Evolutionary conservation across 2,888 invertebrate genomes (phyloP).

Genomic region (Sesamia inferens): DNA sequence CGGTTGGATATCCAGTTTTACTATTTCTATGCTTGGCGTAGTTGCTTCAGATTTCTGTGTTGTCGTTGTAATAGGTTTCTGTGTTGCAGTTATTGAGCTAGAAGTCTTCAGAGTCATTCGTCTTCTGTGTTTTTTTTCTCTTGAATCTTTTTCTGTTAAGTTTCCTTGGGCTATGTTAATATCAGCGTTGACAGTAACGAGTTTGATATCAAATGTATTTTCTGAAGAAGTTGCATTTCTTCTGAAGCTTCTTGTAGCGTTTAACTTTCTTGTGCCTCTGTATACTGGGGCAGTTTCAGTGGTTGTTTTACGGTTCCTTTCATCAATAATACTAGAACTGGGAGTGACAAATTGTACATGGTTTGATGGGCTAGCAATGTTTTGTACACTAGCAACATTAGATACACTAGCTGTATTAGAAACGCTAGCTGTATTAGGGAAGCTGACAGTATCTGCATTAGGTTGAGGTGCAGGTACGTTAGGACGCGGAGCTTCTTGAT

Average conservation of each 20-base stretch:
- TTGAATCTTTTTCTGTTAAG: slow-evolving; percentile 69
- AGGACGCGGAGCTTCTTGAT: slow-evolving; percentile 75
- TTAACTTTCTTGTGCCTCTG: slow-evolving; percentile 79
- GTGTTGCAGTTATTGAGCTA: slow-evolving; percentile 46
- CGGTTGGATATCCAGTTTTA: slow-evolving; percentile 79
- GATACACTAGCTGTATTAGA: slow-evolving; percentile 55
- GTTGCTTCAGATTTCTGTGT: slow-evolving; percentile 61
- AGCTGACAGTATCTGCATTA: slow-evolving; percentile 33
- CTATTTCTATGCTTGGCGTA: slow-evolving; percentile 73
- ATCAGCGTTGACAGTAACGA: slow-evolving; percentile 76
- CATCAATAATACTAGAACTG: slow-evolving; percentile 77
- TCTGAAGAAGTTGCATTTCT: slow-evolving; percentile 63
- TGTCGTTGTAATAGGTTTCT: slow-evolving; percentile 58
- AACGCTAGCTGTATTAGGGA: slow-evolving; percentile 38
- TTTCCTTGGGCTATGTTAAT: slow-evolving; percentile 74
- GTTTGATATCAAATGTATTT: slow-evolving; percentile 71
- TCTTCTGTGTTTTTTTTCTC: slow-evolving; percentile 79
- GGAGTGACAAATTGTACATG: slow-evolving; percentile 80
- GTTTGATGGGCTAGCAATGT: slow-evolving; percentile 56
- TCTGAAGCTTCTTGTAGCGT: slow-evolving; percentile 58
- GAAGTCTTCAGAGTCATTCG: slow-evolving; percentile 76
- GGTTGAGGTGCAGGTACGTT: slow-evolving; percentile 46
- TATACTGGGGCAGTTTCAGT: slow-evolving; percentile 80
- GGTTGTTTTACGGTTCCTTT: slow-evolving; percentile 75
- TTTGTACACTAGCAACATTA: slow-evolving; percentile 42